Evolutionary conservation across 2,113 vertebrate species (phyloP).

Genomic region (Dunckerocampus dactyliophorus): DNA sequence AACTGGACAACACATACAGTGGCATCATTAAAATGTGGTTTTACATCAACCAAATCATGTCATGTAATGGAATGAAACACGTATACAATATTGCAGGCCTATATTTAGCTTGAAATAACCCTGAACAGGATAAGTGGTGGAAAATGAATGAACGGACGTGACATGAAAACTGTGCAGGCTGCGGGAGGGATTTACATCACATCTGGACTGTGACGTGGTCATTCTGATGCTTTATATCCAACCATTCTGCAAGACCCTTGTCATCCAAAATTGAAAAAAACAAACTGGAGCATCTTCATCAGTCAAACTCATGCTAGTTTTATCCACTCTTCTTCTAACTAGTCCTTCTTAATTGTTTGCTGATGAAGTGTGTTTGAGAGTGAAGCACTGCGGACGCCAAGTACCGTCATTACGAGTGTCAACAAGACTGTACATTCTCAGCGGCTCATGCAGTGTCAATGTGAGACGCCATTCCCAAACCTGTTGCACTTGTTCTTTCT

Average conservation of each 20-base stretch:
- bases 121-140: too few species aligned
- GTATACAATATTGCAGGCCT: too few species aligned
- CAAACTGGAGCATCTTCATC: conserved; percentile 10
- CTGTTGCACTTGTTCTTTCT: background rate
- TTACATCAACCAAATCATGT: too few species aligned
- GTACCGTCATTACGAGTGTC: conserved; percentile 2
- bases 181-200: background rate
- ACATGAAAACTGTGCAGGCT: background rate
- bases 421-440: background rate
- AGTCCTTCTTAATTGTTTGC: background rate
- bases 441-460: background rate
- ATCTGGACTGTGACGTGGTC: conserved; percentile 5
- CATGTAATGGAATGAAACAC: too few species aligned
- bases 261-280: conserved; percentile 4
- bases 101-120: too few species aligned
- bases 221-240: background rate
- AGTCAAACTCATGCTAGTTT: conserved; percentile 29
- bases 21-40: too few species aligned
- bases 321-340: background rate
- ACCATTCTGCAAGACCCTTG: background rate
- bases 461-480: background rate
- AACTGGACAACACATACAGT: too few species aligned
- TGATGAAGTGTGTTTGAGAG: conserved; percentile 1
- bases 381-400: background rate
- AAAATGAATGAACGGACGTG: too few species aligned